Conservation (phyloP, 2,888 invertebrate species). For the Lithophane semibrunnea region DNA sequence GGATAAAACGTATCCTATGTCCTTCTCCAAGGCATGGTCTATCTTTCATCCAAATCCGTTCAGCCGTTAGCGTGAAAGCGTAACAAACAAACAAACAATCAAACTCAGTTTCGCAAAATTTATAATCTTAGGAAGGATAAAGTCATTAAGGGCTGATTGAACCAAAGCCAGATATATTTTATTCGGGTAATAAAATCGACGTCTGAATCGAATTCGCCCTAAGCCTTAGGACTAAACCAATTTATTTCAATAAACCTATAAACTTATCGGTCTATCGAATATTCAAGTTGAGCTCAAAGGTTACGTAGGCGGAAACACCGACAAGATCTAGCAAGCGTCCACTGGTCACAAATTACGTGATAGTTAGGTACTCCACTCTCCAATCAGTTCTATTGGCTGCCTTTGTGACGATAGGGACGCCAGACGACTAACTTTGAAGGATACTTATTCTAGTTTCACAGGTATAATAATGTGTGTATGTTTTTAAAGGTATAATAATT, state of each 20-base stretch:
- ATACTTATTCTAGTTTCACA: constrained; percentile 3
- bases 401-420: constrained; percentile 53
- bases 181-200: no score
- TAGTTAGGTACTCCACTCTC: constrained; percentile 58
- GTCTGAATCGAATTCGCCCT: neutral
- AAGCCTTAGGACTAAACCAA: neutral
- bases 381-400: constrained; percentile 61
- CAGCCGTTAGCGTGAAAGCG: no score
- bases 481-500: no score
- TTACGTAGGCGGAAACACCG: constrained; percentile 27
- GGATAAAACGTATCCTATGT: no score
- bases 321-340: constrained; percentile 44
- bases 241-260: constrained; percentile 13
- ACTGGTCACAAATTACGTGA: constrained; percentile 58
- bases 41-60: no score
- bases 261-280: constrained; percentile 21
- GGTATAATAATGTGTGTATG: no score
- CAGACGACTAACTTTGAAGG: constrained; percentile 28
- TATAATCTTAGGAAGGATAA: no score
- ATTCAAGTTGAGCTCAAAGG: constrained; percentile 43
- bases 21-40: no score
- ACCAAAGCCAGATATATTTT: no score
- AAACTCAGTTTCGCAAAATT: no score
- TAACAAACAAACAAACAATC: no score
- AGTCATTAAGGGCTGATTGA: no score